Percentiles rank a stretch among this genome's conserved stretches.
Evolutionary conservation across 2,113 vertebrate genomes (phyloP).

Genomic region (Lepus europaeus): DNA sequence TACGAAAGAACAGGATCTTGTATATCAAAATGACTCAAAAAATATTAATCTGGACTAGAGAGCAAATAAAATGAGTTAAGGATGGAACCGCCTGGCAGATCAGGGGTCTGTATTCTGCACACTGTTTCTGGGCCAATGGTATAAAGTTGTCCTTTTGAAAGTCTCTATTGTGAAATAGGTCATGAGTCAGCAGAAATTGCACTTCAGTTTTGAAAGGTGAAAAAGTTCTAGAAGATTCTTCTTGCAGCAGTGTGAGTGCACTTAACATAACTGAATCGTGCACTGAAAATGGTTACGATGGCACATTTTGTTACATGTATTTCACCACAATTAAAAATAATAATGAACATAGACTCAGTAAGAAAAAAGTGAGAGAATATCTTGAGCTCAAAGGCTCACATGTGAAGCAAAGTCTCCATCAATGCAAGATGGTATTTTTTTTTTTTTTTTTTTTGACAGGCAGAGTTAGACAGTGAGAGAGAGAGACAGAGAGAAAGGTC

Average conservation of each 20-base stretch:
- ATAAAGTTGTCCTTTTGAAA: neutral
- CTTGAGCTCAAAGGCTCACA: neutral
- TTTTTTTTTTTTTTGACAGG: too few species aligned
- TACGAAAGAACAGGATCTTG: neutral
- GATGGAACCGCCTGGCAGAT: neutral
- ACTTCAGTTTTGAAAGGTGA: neutral
- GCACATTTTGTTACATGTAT: neutral
- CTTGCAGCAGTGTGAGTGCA: neutral
- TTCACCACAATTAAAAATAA: slow-evolving; percentile 13
- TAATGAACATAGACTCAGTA: neutral
- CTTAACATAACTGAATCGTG: neutral
- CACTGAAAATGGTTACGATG: neutral
- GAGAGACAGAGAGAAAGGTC: too few species aligned
- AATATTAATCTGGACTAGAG: neutral
- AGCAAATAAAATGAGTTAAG: slow-evolving; percentile 6
- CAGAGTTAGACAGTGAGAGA: too few species aligned
- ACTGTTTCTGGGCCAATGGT: neutral
- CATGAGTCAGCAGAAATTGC: neutral
- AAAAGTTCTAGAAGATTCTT: neutral
- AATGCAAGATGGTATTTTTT: neutral
- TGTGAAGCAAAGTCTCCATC: neutral
- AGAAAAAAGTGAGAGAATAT: neutral
- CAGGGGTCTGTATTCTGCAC: neutral
- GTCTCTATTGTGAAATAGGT: neutral
- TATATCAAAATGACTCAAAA: slow-evolving; percentile 18